phyloP scores from a whole-genome alignment of 1,140 invertebrate genomes.

The Bombus impatiens region DNA sequence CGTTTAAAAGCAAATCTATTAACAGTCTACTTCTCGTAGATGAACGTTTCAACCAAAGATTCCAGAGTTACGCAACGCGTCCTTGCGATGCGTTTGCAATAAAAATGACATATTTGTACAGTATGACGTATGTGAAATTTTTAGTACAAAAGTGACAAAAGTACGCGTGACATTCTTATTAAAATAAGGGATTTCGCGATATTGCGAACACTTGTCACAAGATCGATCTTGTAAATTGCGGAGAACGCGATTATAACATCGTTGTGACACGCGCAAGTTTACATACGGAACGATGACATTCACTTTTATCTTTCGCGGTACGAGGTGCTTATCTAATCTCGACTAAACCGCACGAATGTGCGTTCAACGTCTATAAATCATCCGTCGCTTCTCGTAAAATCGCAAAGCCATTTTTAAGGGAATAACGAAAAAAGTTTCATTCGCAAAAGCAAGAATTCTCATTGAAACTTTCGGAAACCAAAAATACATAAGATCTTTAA shows the following conservation, averaged over 20 bases:
- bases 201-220: neutral
- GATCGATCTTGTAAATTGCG: too few relatives aligned
- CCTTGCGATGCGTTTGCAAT: neutral
- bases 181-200: neutral
- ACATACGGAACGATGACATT: slow-evolving; percentile 7
- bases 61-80: neutral
- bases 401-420: neutral
- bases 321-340: slow-evolving; percentile 30
- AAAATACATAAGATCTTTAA: too few relatives aligned
- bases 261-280: neutral
- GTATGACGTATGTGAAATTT: neutral
- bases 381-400: neutral
- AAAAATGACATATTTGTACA: neutral
- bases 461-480: too few relatives aligned
- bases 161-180: too few relatives aligned
- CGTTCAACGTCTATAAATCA: slow-evolving; percentile 21
- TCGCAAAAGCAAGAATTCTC: neutral
- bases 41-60: neutral
- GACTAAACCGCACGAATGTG: neutral
- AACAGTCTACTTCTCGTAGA: too few relatives aligned
- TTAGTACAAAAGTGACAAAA: neutral
- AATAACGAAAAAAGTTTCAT: neutral
- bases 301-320: neutral
- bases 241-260: neutral
- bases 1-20: neutral